Percentiles rank a stretch among this genome's conserved stretches.
Evolutionary conservation across 2,113 vertebrate genomes (phyloP).

Genomic region (Lophochroa leadbeateri): DNA sequence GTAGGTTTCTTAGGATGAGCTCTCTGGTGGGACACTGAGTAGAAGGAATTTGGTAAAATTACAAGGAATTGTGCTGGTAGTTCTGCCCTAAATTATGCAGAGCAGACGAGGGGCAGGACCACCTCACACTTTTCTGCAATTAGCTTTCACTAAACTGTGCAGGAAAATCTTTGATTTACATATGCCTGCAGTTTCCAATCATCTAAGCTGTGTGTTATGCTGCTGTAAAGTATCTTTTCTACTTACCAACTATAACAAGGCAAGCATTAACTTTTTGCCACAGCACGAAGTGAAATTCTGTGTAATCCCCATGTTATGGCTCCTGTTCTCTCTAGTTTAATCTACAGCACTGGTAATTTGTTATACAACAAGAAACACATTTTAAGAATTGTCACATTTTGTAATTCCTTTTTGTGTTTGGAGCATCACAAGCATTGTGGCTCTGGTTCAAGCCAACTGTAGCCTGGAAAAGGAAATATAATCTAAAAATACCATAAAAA

Average conservation of each 20-base stretch:
- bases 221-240: neutral
- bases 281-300: conserved; percentile 19
- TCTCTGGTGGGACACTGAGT: neutral
- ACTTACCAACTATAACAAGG: neutral
- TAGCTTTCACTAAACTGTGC: neutral
- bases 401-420: conserved; percentile 48
- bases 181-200: neutral
- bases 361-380: conserved; percentile 61
- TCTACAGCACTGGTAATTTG: conserved; percentile 48
- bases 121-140: neutral
- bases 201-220: neutral
- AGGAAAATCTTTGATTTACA: conserved; percentile 16
- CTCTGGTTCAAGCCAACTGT: conserved; percentile 51
- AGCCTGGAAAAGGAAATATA: conserved; percentile 58
- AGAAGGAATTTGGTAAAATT: neutral
- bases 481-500: conserved; percentile 52
- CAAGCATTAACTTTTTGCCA: conserved; percentile 29
- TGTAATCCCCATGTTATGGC: conserved; percentile 30
- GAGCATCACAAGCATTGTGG: conserved; percentile 1
- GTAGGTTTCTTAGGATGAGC: neutral
- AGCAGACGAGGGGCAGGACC: neutral
- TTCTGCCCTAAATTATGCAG: neutral
- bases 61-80: neutral
- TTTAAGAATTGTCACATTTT: conserved; percentile 65
- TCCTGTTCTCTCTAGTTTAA: conserved; percentile 52